phyloP scores from a whole-genome alignment of 2,888 invertebrate genomes.

The Pachymerium ferrugineum region DNA sequence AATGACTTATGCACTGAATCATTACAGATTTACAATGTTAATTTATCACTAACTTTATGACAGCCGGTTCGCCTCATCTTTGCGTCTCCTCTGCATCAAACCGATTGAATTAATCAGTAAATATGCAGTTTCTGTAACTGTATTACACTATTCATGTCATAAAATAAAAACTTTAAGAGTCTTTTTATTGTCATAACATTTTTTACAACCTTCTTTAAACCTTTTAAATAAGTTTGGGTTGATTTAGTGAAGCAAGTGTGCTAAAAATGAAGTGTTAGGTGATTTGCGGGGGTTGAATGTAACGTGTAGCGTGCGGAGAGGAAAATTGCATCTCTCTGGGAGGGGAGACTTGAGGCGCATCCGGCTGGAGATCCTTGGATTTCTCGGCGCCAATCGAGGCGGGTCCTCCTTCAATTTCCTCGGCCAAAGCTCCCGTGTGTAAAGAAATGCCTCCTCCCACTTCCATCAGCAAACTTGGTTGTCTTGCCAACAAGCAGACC shows the following conservation, averaged over 20 bases:
- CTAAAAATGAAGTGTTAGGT: constrained; percentile 1
- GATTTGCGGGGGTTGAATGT: constrained; percentile 16
- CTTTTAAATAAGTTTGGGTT: neutral
- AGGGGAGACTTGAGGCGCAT: constrained; percentile 24
- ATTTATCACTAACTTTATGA: constrained; percentile 17
- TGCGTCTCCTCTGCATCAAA: too few relatives aligned
- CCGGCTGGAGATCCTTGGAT: constrained; percentile 28
- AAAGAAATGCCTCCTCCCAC: constrained; percentile 14
- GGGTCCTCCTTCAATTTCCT: constrained; percentile 32
- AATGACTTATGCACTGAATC: constrained; percentile 21
- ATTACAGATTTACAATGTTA: constrained; percentile 27
- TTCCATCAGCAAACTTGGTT: constrained; percentile 27
- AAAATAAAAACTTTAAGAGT: too few relatives aligned
- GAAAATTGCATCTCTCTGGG: constrained; percentile 26
- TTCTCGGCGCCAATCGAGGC: constrained; percentile 29
- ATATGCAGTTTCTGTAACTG: too few relatives aligned
- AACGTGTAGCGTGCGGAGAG: constrained; percentile 22
- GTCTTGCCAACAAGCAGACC: constrained; percentile 24
- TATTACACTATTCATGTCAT: too few relatives aligned
- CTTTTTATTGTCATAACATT: too few relatives aligned
- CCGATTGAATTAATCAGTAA: too few relatives aligned
- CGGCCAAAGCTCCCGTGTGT: constrained; percentile 32
- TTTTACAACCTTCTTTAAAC: neutral
- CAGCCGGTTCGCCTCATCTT: constrained; percentile 28
- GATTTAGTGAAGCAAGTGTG: neutral